Evolutionary conservation across 2,888 invertebrate species (phyloP).

Genomic region (Thysanoteuthis rhombus): DNA sequence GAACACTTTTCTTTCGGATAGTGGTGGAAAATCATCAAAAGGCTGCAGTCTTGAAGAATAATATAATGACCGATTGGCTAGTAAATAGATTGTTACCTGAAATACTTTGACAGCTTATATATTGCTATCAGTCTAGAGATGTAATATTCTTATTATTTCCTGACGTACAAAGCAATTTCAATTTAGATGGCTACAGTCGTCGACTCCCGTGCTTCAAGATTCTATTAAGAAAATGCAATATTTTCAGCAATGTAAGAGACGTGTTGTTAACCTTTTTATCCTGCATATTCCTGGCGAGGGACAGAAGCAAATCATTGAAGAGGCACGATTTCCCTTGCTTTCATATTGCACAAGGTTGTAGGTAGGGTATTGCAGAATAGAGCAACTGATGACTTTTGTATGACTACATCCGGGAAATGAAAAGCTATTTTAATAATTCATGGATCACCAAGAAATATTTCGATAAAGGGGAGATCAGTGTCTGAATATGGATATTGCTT

Average conservation of each 20-base stretch:
- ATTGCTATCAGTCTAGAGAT: background rate
- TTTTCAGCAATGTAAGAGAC: background rate
- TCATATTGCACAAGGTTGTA: too few relatives aligned
- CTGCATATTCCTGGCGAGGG: background rate
- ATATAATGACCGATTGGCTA: background rate
- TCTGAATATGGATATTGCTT: too few relatives aligned
- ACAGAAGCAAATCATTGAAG: background rate
- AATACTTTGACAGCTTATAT: background rate
- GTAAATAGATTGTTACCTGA: background rate
- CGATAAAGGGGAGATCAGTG: too few relatives aligned
- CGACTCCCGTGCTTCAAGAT: background rate
- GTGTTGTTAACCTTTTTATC: background rate
- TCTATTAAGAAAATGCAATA: background rate
- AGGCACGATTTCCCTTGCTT: background rate
- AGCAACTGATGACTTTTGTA: too few relatives aligned
- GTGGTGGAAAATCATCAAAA: background rate
- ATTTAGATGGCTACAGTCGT: background rate
- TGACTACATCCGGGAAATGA: too few relatives aligned
- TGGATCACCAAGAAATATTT: too few relatives aligned
- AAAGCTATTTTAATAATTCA: too few relatives aligned
- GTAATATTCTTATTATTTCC: background rate
- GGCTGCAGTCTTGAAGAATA: background rate
- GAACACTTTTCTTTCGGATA: too few relatives aligned
- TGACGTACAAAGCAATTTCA: background rate
- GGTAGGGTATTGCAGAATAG: too few relatives aligned